Percentiles rank a stretch among this genome's conserved stretches.
phyloP scores from a whole-genome alignment of 2,113 vertebrate species.

The Pterocles burchelli region DNA sequence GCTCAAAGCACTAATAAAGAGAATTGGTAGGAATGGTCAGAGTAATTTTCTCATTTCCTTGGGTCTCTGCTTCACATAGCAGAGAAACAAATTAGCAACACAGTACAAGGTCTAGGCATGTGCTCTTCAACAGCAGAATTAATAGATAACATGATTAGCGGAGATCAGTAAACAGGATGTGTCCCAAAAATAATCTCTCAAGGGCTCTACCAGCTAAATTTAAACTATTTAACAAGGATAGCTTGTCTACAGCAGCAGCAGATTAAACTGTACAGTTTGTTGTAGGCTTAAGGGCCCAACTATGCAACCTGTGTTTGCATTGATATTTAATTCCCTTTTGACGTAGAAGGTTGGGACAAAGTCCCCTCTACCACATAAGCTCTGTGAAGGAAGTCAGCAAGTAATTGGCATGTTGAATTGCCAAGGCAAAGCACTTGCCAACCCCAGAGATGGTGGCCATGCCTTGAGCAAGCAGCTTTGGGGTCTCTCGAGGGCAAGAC shows the following conservation, averaged over 20 bases:
- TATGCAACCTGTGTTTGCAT: background rate
- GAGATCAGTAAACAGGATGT: constrained; percentile 16
- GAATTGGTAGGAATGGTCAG: background rate
- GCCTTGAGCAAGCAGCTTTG: background rate
- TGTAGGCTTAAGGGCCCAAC: constrained; percentile 3
- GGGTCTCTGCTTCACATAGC: background rate
- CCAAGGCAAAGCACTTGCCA: background rate
- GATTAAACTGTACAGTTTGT: background rate
- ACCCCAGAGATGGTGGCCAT: background rate
- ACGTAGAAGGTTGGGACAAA: background rate
- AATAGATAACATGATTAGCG: background rate
- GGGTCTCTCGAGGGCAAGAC: background rate
- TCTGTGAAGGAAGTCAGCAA: background rate
- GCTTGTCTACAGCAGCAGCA: background rate
- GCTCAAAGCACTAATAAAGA: background rate
- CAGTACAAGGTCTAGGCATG: background rate
- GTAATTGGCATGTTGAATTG: rapidly evolving
- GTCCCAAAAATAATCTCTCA: constrained; percentile 30
- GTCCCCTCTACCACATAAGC: background rate
- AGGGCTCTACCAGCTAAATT: constrained; percentile 30
- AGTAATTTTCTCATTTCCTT: background rate
- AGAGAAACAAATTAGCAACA: background rate
- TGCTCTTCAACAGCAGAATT: background rate
- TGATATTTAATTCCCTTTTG: constrained; percentile 47
- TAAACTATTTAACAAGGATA: constrained; percentile 26